A percentile compares a stretch with the other conserved stretches of the same genome.
Evolutionary conservation across 30 jellyfish, hydroid and myxozoan species (phyloP).

Genomic region (Phacellophora camtschatica): DNA sequence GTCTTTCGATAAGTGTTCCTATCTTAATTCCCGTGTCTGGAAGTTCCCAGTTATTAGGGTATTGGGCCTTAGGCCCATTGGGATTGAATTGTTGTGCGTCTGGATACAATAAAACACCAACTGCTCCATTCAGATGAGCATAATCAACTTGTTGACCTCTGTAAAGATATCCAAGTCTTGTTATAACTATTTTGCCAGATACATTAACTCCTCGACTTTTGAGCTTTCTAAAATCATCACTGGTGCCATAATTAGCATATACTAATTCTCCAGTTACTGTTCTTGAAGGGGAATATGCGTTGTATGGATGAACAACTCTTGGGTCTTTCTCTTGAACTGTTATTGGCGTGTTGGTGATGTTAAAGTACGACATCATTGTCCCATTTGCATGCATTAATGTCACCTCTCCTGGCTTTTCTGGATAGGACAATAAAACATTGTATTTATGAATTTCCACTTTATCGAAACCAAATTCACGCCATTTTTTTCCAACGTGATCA

Average conservation of each 20-base stretch:
- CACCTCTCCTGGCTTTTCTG: slow-evolving; percentile 66
- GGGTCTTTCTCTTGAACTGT: slow-evolving; percentile 26
- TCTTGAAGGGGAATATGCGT: slow-evolving; percentile 67
- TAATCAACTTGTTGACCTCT: slow-evolving; percentile 76
- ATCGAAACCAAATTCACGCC: slow-evolving; percentile 74
- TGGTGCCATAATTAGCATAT: slow-evolving; percentile 80
- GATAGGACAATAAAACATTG: slow-evolving; percentile 70
- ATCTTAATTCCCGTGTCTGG: slow-evolving; percentile 71
- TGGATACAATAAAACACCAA: slow-evolving; percentile 52
- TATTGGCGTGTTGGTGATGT: slow-evolving; percentile 34
- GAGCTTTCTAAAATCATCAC: slow-evolving; percentile 43
- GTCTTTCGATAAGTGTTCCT: slow-evolving; percentile 51
- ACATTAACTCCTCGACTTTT: slow-evolving; percentile 5
- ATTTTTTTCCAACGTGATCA: slow-evolving; percentile 33
- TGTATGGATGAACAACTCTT: slow-evolving; percentile 54
- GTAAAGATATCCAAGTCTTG: slow-evolving; percentile 65
- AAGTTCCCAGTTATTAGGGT: slow-evolving; percentile 67
- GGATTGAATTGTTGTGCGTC: slow-evolving; percentile 67
- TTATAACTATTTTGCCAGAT: slow-evolving; percentile 66
- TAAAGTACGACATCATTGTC: background rate
- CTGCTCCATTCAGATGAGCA: slow-evolving; percentile 51
- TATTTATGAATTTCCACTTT: slow-evolving; percentile 55
- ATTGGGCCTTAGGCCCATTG: slow-evolving; percentile 13
- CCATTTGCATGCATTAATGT: background rate
- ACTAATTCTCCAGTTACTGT: slow-evolving; percentile 65